A percentile compares a stretch with the other conserved stretches of the same genome.
Conservation (phyloP, 2,888 invertebrate species). For the Chloroclysta siterata region DNA sequence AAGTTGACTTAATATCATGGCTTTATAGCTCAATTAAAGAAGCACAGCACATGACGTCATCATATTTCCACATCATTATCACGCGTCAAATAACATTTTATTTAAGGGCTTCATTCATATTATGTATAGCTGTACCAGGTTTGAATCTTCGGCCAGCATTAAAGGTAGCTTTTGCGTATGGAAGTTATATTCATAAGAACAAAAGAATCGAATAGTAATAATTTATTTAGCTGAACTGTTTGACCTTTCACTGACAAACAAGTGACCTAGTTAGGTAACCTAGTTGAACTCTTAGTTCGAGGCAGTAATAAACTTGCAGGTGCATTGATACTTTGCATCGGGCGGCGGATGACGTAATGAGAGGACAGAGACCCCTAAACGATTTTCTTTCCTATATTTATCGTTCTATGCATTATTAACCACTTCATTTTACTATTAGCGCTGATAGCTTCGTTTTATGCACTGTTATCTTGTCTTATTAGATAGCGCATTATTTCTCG, state of each 20-base stretch:
- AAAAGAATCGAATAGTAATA: not conserved
- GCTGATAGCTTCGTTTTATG: conserved; percentile 6
- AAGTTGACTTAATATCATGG: conserved; percentile 54
- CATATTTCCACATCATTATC: too few species aligned
- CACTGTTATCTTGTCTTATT: conserved; percentile 31
- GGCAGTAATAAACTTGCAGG: conserved; percentile 41
- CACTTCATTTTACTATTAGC: conserved; percentile 25
- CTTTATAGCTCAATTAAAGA: too few species aligned
- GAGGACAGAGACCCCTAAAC: conserved; percentile 53
- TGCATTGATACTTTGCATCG: conserved; percentile 32
- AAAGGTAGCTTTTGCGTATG: not conserved
- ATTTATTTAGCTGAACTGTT: conserved; percentile 3
- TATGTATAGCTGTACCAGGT: too few species aligned
- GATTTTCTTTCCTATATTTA: conserved; percentile 48
- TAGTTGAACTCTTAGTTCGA: conserved; percentile 39
- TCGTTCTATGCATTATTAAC: conserved; percentile 30
- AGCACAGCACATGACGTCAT: too few species aligned
- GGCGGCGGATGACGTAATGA: conserved; percentile 52
- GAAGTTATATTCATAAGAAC: not conserved
- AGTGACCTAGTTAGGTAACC: conserved; percentile 47
- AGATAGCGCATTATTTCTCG: conserved; percentile 76
- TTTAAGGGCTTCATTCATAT: too few species aligned
- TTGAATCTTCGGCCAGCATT: not conserved
- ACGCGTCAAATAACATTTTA: not conserved
- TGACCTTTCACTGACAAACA: conserved; percentile 33